These are phyloP conservation scores for Mormoops blainvillei DNA, from an alignment of 2,113 vertebrate genomes.

Conservation along the genomic window DNA sequence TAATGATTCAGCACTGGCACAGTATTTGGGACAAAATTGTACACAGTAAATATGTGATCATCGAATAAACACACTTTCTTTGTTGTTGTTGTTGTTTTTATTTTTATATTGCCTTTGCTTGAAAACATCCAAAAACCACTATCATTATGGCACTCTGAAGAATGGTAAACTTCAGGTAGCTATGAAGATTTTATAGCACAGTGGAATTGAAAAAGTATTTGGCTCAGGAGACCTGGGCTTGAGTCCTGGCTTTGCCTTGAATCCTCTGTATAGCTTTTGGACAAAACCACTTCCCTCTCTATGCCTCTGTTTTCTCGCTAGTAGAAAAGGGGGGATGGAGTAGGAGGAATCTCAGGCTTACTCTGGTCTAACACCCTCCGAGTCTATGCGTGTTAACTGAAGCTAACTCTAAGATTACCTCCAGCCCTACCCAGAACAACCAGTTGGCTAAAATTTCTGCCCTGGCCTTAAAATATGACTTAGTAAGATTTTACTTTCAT, in stretches of 20 bases:
- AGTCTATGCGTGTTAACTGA: not conserved
- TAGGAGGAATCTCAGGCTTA: not conserved
- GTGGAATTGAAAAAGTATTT: not conserved
- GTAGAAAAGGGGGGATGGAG: not conserved
- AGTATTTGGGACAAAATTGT: not conserved
- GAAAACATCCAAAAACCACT: not conserved
- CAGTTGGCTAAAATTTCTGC: not conserved
- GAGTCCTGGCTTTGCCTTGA: not conserved
- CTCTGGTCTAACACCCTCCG: not conserved
- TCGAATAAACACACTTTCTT: not conserved
- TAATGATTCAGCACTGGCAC: not conserved
- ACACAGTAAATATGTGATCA: not conserved
- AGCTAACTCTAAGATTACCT: not conserved
- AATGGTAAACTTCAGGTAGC: not conserved
- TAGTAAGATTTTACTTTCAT: conserved; percentile 44
- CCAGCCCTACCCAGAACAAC: not conserved
- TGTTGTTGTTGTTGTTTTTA: not conserved
- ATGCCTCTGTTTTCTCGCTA: not conserved
- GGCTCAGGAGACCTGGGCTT: not conserved
- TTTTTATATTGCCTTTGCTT: not conserved
- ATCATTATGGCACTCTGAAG: not conserved
- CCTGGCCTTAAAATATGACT: conserved; percentile 4
- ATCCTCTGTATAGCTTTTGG: not conserved
- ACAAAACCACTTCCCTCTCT: not conserved
- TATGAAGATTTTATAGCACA: not conserved